phyloP scores from a whole-genome alignment of 2,888 invertebrate species.

The Fabriciana adippe region DNA sequence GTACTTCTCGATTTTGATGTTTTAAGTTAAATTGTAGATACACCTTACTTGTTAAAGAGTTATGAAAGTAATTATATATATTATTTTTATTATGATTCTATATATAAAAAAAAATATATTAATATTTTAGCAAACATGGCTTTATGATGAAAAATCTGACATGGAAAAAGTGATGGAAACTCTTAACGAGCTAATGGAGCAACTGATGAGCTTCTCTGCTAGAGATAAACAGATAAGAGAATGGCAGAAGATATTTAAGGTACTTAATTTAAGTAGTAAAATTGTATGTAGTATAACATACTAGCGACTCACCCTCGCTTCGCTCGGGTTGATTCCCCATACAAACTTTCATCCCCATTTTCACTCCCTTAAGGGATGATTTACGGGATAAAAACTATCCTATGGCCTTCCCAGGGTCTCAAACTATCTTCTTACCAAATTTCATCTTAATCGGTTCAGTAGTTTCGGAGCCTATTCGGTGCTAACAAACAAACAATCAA shows the following conservation, averaged over 20 bases:
- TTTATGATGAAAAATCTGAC: slow-evolving; percentile 88
- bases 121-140: slow-evolving; percentile 86
- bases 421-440: too few relatives aligned
- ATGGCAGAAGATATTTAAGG: slow-evolving; percentile 93
- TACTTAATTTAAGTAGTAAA: slow-evolving; percentile 49
- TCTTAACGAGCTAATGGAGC: slow-evolving; percentile 84
- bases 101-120: not conserved
- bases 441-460: too few relatives aligned
- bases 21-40: not conserved
- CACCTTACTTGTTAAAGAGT: not conserved
- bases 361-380: too few relatives aligned
- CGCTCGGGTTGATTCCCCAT: too few relatives aligned
- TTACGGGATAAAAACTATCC: too few relatives aligned
- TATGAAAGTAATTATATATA: not conserved
- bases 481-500: too few relatives aligned
- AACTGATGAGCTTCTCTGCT: slow-evolving; percentile 84
- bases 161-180: slow-evolving; percentile 84
- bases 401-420: too few relatives aligned
- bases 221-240: slow-evolving; percentile 88
- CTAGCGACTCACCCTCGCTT: too few relatives aligned
- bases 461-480: too few relatives aligned
- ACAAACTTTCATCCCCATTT: too few relatives aligned
- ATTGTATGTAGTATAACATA: not conserved
- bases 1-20: not conserved
- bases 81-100: not conserved